Evolutionary conservation across 2,797 vertebrate genomes (phyloP), one percentile per base, ranked within the genome.

Genomic region (Eutrigla gurnardus): DNA sequence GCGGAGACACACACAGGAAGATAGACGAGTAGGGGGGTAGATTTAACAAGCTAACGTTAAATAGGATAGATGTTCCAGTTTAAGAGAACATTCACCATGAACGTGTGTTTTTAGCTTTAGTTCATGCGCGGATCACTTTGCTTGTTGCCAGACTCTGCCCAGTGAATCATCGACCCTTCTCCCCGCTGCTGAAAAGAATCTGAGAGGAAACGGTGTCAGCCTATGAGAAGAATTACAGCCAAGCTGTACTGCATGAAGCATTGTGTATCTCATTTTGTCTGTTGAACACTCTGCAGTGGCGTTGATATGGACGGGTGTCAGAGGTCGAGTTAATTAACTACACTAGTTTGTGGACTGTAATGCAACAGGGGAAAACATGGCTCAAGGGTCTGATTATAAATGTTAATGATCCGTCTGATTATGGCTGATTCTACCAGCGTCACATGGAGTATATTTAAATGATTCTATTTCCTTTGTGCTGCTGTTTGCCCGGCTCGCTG

Each of bases 291-390:
- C 40, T 66, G 18, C 50, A 15, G 77, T 59, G 40, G 35, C 65
- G 52, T 12, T 42, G 18, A 64, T 63, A 49, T 70, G 25, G 66
- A 66, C 35, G 15, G 33, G 69, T 54, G 75, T 80, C 64, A 50
- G 70, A 75, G 69, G 74, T 80, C 50, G 43, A 81, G 11, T 57
- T 77, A 40, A 78, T 87, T 83, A 74, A 62, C 65, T 70, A 25
- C 25, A 25, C 25, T 58, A n/a, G 40, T 75, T 70, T 79, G 78
- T 78, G 74, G 52, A 73, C 40, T 50, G 55, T 74, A 53, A 68
- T 70, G 72, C 77, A 82, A 67, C 77, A 53, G 61, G 74, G 42
- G 54, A n/a, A 57, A 67, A 60, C 70, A 53, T 6, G 17, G 35
- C 50, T 75, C 60, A 68, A 47, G 70, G 71, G 49, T 59, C 62